phyloP scores from a whole-genome alignment of 2,888 invertebrate genomes.

The Oxytorus armatus region DNA sequence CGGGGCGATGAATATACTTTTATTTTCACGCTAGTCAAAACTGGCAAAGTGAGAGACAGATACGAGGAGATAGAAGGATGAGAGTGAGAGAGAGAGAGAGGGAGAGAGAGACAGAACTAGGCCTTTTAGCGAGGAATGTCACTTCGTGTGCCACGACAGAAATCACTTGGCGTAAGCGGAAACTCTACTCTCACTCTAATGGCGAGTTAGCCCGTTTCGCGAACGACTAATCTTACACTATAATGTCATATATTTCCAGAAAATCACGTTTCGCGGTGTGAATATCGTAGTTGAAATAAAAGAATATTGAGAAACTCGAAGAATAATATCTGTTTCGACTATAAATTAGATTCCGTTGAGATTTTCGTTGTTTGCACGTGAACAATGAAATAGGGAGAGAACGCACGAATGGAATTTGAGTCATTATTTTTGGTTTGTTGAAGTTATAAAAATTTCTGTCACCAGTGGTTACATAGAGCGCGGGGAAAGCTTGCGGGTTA shows the following conservation, averaged over 20 bases:
- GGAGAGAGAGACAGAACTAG: slow-evolving; percentile 47
- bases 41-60: slow-evolving; percentile 48
- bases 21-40: slow-evolving; percentile 57
- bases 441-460: slow-evolving; percentile 45
- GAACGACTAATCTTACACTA: slow-evolving; percentile 51
- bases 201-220: slow-evolving; percentile 42
- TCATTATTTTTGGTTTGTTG: slow-evolving; percentile 60
- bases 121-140: slow-evolving; percentile 71
- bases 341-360: slow-evolving; percentile 1
- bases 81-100: slow-evolving; percentile 42
- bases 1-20: slow-evolving; percentile 54
- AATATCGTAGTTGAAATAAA: slow-evolving; percentile 8
- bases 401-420: slow-evolving; percentile 7
- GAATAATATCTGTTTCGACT: slow-evolving; percentile 13
- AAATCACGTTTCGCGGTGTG: slow-evolving; percentile 16
- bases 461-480: slow-evolving; percentile 16
- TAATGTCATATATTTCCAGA: slow-evolving; percentile 37
- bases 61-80: slow-evolving; percentile 20
- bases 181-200: slow-evolving; percentile 56
- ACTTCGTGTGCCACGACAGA: slow-evolving; percentile 60
- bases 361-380: slow-evolving; percentile 24
- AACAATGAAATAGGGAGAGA: background rate
- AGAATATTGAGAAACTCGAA: background rate
- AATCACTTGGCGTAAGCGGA: slow-evolving; percentile 54
- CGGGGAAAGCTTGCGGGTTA: slow-evolving; percentile 34